Evolutionary conservation across 2,797 vertebrate species (phyloP).

Genomic region (Amblyraja radiata): DNA sequence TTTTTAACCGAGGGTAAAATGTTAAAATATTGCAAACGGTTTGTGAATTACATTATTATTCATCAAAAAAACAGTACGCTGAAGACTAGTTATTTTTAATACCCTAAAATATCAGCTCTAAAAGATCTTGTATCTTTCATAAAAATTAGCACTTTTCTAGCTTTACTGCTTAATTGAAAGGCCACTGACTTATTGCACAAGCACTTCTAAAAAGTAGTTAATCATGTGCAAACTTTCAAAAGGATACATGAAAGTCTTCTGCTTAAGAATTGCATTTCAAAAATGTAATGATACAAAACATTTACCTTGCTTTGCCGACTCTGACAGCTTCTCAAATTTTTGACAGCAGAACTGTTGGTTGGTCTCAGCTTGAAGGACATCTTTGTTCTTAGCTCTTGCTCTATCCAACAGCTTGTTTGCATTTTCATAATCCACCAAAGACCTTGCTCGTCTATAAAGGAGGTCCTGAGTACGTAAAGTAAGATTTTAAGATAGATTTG

Average conservation of each 20-base stretch:
- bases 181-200: not conserved
- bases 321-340: conserved; percentile 98
- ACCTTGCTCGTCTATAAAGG: conserved; percentile 84
- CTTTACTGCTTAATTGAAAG: not conserved
- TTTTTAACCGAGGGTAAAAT: too few relatives aligned
- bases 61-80: not conserved
- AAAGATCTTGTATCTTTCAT: not conserved
- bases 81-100: not conserved
- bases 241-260: too few relatives aligned
- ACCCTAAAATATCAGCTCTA: not conserved
- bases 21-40: too few relatives aligned
- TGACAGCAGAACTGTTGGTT: conserved; percentile 93
- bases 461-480: conserved; percentile 67
- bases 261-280: conserved; percentile 2
- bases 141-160: not conserved
- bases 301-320: conserved; percentile 94
- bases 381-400: conserved; percentile 92
- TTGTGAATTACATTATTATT: too few relatives aligned
- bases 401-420: conserved; percentile 96
- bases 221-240: not conserved
- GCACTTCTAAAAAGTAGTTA: not conserved
- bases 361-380: conserved; percentile 92
- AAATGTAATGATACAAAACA: conserved; percentile 38
- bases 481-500: not conserved
- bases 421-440: conserved; percentile 95